Conservation (phyloP, 1,140 invertebrate genomes). For the Dendrolimus punctatus region DNA sequence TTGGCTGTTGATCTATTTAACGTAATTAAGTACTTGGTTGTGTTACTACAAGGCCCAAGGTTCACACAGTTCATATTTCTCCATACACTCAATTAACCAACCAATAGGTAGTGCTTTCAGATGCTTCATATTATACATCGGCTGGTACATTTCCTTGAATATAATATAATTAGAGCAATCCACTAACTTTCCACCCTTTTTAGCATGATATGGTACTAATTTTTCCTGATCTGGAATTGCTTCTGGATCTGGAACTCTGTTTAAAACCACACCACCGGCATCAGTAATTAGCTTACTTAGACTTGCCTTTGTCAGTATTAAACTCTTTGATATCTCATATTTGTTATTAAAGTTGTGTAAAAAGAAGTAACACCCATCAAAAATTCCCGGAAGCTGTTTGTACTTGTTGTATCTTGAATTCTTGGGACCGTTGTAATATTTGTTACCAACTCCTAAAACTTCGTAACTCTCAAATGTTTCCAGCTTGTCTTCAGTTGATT, state of each 20-base stretch:
- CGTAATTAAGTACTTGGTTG: no score
- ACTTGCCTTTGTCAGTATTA: constrained; percentile 74
- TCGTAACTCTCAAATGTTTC: constrained; percentile 75
- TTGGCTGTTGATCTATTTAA: no score
- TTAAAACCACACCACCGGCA: constrained; percentile 77
- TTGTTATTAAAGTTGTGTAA: constrained; percentile 74
- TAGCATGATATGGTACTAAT: constrained; percentile 79
- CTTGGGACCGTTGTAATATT: constrained; percentile 34
- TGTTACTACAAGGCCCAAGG: constrained; percentile 30
- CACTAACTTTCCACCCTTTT: constrained; percentile 63
- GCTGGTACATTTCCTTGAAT: constrained; percentile 73
- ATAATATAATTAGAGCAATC: constrained; percentile 81
- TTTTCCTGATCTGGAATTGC: constrained; percentile 71
- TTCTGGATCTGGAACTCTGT: constrained; percentile 80
- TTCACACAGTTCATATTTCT: constrained; percentile 75
- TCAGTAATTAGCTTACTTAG: constrained; percentile 74
- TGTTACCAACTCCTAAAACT: constrained; percentile 64
- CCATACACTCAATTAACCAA: constrained; percentile 83
- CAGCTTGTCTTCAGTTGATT: constrained; percentile 56
- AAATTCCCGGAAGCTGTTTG: constrained; percentile 77
- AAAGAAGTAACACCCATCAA: constrained; percentile 83
- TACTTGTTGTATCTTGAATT: constrained; percentile 55
- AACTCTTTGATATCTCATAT: constrained; percentile 55
- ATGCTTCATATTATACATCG: constrained; percentile 78
- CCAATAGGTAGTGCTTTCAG: constrained; percentile 77